A percentile compares a stretch with the other conserved stretches of the same genome.
phyloP scores from a whole-genome alignment of 2,797 vertebrate genomes.

The Cossypha niveicapilla region DNA sequence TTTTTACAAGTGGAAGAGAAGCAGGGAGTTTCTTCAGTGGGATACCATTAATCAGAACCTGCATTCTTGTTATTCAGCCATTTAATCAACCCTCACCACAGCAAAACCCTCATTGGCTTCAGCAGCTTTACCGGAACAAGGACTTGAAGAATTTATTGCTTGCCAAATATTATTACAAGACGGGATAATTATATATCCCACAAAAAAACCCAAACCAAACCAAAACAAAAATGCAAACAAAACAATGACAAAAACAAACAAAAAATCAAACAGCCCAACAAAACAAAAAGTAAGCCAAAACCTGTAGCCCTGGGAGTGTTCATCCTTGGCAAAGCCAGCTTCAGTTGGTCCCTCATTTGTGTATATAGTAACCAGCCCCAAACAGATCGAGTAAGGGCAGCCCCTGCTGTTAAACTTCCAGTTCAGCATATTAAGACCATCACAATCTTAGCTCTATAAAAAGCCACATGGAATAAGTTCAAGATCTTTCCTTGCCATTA shows the following conservation, averaged over 20 bases:
- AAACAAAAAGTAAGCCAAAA: background rate
- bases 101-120: background rate
- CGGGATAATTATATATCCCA: background rate
- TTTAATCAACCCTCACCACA: background rate
- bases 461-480: constrained; percentile 1
- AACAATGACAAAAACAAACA: background rate
- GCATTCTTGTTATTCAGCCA: background rate
- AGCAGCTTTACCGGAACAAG: background rate
- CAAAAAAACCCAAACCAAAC: too few relatives aligned
- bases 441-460: constrained; percentile 35
- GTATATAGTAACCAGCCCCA: background rate
- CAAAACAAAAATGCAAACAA: background rate
- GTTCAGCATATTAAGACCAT: background rate
- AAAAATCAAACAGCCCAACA: background rate
- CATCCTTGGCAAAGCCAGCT: background rate
- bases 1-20: background rate
- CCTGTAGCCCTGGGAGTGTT: background rate
- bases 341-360: background rate
- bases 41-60: background rate
- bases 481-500: background rate
- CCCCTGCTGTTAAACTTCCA: background rate
- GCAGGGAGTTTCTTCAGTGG: background rate
- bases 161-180: background rate
- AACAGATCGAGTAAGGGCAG: background rate
- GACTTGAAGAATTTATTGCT: background rate